phyloP scores from a whole-genome alignment of 2,888 invertebrate species.

The Hemaris fuciformis region DNA sequence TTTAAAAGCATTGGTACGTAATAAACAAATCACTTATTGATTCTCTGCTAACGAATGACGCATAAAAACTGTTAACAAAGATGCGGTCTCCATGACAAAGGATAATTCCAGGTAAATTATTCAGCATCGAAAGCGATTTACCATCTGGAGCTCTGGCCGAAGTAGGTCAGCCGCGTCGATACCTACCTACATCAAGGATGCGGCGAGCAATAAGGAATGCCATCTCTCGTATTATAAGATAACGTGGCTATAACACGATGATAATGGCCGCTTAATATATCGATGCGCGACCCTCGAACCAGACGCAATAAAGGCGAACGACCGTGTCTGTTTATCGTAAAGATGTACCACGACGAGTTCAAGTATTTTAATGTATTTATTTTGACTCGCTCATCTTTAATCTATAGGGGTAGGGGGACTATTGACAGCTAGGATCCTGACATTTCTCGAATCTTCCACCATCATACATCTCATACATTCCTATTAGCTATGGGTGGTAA shows the following conservation, averaged over 20 bases:
- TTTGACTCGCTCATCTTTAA: too few relatives aligned
- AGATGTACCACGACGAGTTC: too few relatives aligned
- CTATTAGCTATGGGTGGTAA: too few relatives aligned
- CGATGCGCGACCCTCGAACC: not conserved
- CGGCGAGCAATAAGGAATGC: not conserved
- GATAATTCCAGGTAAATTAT: not conserved
- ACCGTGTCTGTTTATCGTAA: not conserved
- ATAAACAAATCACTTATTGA: too few relatives aligned
- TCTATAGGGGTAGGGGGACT: too few relatives aligned
- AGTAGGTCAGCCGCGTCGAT: not conserved
- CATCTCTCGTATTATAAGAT: conserved; percentile 8
- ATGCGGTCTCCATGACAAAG: too few relatives aligned
- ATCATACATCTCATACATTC: too few relatives aligned
- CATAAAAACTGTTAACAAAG: too few relatives aligned
- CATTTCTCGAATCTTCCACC: too few relatives aligned
- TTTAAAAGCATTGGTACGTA: too few relatives aligned
- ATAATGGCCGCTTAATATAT: conserved; percentile 4
- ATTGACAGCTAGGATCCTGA: too few relatives aligned
- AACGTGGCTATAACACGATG: not conserved
- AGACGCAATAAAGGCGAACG: not conserved
- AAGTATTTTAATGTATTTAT: not conserved
- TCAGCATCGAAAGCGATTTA: not conserved
- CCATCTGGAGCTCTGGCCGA: not conserved
- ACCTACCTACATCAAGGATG: not conserved
- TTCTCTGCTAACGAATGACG: too few relatives aligned